Evolutionary conservation across 1,140 invertebrate species (phyloP), one percentile per base, ranked within the genome.

Genomic region (Pygmarrhopalites habei): DNA sequence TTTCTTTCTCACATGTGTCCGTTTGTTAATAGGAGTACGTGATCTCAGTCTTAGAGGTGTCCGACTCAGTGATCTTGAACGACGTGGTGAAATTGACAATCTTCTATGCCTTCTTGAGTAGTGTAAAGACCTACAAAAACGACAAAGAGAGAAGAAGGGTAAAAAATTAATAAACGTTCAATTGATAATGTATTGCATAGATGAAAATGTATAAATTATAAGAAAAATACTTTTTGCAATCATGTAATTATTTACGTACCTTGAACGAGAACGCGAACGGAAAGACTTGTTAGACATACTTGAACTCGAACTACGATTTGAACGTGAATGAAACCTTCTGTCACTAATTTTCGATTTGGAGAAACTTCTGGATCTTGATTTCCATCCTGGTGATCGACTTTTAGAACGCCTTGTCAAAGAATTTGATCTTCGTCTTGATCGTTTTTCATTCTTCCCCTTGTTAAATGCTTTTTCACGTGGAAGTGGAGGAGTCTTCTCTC

Each of bases 31-130:
- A 60, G 29, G 75, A 76, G 58, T 76, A 74, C 70, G 76, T 71
- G 58, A 75, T 74, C 68, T 77, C 70, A 56, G 70, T 56, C 72
- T 78, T 73, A 19, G 76, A 69, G 65, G 79, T n/a, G n/a, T n/a
- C n/a, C n/a, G n/a, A 77, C 64, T 77, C 72, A 56, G 75, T 73
- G 17, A 74, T 67, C 1, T 70, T 70, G 5, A 74, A 74, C 56
- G 74, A 72, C 0, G 76, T 75, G 44, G 74, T 73, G 0, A 76
- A 75, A 59, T 74, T 73, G 46, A 63, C 21, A 73, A 65, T 39
- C 72, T 62, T 14, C 58, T 15, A 35, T 35, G 15, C 15, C 15
- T 35, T 35, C 32, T 5, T 35, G n/a, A n/a, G n/a, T n/a, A n/a
- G n/a, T n/a, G 25, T 15, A 52, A 14, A 52, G 19, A 29, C 46